Percentiles rank a stretch among this genome's conserved stretches.
Evolutionary conservation across 2,797 vertebrate genomes (phyloP).

Genomic region (Pseudotriccus pelzelni): DNA sequence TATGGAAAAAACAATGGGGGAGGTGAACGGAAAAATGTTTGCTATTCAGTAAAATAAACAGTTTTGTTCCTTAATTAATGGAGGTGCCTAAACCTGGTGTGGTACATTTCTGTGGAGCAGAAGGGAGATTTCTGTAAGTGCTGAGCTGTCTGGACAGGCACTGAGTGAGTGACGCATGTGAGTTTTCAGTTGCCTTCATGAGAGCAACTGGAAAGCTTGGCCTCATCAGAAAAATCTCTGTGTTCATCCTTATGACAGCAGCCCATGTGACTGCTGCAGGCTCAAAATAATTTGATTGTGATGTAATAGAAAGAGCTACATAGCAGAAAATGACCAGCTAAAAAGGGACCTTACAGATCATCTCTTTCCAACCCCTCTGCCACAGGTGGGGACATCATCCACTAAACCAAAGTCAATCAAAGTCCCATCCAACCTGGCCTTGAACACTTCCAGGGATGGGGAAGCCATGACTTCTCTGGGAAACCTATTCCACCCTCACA

Average conservation of each 20-base stretch:
- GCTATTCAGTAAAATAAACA: neutral
- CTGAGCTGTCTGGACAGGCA: neutral
- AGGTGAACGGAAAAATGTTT: neutral
- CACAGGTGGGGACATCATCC: neutral
- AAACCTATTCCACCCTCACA: neutral
- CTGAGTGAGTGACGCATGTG: neutral
- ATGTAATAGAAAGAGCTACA: neutral
- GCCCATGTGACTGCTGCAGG: neutral
- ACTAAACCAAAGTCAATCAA: neutral
- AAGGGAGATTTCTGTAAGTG: neutral
- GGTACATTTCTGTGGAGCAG: neutral
- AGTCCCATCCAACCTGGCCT: neutral
- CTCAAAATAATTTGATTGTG: neutral
- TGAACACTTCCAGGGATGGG: neutral
- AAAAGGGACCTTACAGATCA: neutral
- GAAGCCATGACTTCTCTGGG: neutral
- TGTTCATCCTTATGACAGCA: neutral
- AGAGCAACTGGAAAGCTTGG: neutral
- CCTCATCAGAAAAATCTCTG: neutral
- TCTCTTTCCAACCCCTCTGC: neutral
- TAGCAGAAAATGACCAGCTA: neutral
- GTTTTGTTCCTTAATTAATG: neutral
- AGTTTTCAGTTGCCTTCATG: neutral
- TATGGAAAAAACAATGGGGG: neutral
- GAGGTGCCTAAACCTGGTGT: neutral